These are phyloP conservation scores for Dendropsophus ebraccatus DNA, from an alignment of 2,113 vertebrate species.

Conservation along the genomic window DNA sequence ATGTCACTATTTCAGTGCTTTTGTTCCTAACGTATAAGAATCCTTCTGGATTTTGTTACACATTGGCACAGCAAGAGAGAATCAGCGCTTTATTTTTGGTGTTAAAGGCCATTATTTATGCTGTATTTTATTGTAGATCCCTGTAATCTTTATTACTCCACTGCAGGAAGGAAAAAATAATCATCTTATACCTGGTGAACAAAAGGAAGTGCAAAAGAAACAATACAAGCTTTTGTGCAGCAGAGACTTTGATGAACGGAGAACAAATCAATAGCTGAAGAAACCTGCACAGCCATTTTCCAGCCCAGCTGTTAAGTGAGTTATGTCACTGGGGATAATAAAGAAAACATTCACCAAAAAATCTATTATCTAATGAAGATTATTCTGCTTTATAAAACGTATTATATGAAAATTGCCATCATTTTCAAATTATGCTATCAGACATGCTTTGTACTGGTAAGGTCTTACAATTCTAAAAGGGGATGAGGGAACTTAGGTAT, in stretches of 20 bases:
- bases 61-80: background rate
- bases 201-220: background rate
- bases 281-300: background rate
- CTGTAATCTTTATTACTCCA: conserved; percentile 12
- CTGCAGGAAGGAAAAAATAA: conserved; percentile 19
- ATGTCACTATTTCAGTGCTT: background rate
- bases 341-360: background rate
- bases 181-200: background rate
- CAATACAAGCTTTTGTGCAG: conserved; percentile 16
- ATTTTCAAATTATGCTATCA: background rate
- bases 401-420: background rate
- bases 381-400: background rate
- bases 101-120: background rate
- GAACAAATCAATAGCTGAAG: conserved; percentile 23
- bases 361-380: background rate
- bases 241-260: background rate
- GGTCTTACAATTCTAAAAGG: background rate
- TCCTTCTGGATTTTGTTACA: background rate
- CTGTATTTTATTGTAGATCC: conserved; percentile 6
- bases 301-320: background rate
- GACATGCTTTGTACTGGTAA: background rate
- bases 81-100: conserved; percentile 10
- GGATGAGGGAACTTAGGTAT: background rate
- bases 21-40: background rate
- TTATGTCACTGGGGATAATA: background rate